phyloP scores from a whole-genome alignment of 2,113 vertebrate genomes.

The Callionymus lyra region DNA sequence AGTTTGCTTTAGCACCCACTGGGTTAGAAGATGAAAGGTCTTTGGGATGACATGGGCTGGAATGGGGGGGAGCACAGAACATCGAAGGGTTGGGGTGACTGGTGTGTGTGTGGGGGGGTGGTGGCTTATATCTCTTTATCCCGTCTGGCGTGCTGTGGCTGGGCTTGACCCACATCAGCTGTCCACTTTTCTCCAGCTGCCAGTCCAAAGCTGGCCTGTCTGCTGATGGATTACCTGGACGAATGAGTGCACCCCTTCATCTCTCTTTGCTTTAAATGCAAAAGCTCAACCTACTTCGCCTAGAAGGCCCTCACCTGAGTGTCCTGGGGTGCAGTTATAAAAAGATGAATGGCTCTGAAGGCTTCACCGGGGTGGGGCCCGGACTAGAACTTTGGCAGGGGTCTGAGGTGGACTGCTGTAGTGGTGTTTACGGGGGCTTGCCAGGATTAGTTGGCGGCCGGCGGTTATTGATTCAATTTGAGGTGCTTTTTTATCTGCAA shows the following conservation, averaged over 20 bases:
- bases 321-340: constrained; percentile 55
- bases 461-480: constrained; percentile 66
- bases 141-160: constrained; percentile 57
- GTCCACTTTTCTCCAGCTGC: constrained; percentile 53
- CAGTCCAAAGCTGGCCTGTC: constrained; percentile 63
- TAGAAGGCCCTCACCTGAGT: constrained; percentile 55
- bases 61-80: constrained; percentile 12
- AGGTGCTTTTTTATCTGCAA: constrained; percentile 59
- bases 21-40: constrained; percentile 62
- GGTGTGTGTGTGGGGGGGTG: constrained; percentile 1
- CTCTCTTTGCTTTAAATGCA: constrained; percentile 28
- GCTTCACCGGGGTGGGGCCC: constrained; percentile 19
- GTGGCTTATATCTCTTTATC: constrained; percentile 64
- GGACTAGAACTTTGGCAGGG: constrained; percentile 34
- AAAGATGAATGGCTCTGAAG: constrained; percentile 55
- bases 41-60: constrained; percentile 52
- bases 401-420: constrained; percentile 24
- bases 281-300: constrained; percentile 13
- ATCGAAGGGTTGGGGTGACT: constrained; percentile 8
- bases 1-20: constrained; percentile 63
- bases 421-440: constrained; percentile 45
- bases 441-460: constrained; percentile 56
- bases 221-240: constrained; percentile 62
- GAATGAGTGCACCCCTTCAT: constrained; percentile 35
- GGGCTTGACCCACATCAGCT: constrained; percentile 56